Conservation (phyloP, 2,888 invertebrate species). For the Dilophus febrilis region DNA sequence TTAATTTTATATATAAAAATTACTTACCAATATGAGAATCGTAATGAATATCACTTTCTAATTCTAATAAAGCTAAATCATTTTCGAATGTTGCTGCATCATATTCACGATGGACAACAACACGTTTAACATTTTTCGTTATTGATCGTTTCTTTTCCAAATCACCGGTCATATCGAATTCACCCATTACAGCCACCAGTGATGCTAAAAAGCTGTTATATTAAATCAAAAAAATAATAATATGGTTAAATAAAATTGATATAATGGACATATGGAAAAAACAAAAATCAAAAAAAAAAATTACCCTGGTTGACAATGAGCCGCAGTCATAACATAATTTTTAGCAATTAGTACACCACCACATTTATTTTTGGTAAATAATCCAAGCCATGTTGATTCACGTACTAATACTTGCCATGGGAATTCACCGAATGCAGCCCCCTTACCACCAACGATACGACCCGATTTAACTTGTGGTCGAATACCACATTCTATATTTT, state of each 20-base stretch:
- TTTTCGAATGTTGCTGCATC: slow-evolving; percentile 85
- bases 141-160: slow-evolving; percentile 59
- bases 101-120: slow-evolving; percentile 76
- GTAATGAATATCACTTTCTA: slow-evolving; percentile 66
- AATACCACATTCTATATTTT: slow-evolving; percentile 65
- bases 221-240: slow-evolving; percentile 3
- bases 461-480: slow-evolving; percentile 62
- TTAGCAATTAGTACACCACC: slow-evolving; percentile 84
- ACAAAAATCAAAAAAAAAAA: too few species aligned
- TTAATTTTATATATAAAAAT: not conserved
- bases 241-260: not conserved
- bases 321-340: slow-evolving; percentile 77
- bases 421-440: slow-evolving; percentile 71
- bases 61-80: slow-evolving; percentile 70
- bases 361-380: slow-evolving; percentile 89
- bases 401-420: slow-evolving; percentile 87
- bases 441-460: slow-evolving; percentile 79
- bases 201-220: slow-evolving; percentile 59
- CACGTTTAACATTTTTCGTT: slow-evolving; percentile 67
- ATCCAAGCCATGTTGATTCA: slow-evolving; percentile 83
- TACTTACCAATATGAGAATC: slow-evolving; percentile 64
- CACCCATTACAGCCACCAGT: slow-evolving; percentile 78
- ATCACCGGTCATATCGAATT: slow-evolving; percentile 77
- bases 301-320: slow-evolving; percentile 92
- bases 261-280: not conserved